These are phyloP conservation scores for Vanessa cardui DNA, from an alignment of 2,888 invertebrate genomes.

Conservation along the genomic window DNA sequence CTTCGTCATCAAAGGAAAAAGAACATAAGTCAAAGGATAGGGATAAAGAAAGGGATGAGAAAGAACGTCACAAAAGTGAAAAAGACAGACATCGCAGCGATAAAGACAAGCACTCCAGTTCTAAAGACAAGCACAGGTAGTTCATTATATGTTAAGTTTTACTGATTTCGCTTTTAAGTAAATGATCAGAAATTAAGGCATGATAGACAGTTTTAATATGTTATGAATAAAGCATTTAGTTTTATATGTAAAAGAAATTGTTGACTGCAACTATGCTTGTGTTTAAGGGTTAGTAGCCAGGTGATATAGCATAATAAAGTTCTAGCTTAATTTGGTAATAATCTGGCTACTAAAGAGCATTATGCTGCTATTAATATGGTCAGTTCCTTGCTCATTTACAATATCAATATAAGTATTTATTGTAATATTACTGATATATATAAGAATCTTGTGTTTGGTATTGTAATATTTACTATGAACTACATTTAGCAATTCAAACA, in stretches of 20 bases:
- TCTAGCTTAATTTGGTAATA: too few relatives aligned
- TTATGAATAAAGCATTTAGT: not conserved
- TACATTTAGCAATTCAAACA: not conserved
- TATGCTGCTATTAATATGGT: too few relatives aligned
- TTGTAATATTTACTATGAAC: not conserved
- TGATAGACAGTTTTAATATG: not conserved
- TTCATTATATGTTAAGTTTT: not conserved
- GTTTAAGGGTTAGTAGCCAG: too few relatives aligned
- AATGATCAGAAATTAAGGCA: not conserved
- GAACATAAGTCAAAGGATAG: slow-evolving; percentile 70
- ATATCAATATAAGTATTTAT: too few relatives aligned
- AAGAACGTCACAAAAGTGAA: slow-evolving; percentile 58
- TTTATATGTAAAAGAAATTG: too few relatives aligned
- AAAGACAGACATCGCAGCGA: slow-evolving; percentile 74
- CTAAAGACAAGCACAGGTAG: slow-evolving; percentile 84
- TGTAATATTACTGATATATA: too few relatives aligned
- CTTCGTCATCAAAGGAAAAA: slow-evolving; percentile 69
- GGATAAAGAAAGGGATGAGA: slow-evolving; percentile 51
- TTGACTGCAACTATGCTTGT: too few relatives aligned
- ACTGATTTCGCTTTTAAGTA: slow-evolving; percentile 3
- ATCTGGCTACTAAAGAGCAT: too few relatives aligned
- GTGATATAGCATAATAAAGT: too few relatives aligned
- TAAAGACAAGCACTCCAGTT: slow-evolving; percentile 73
- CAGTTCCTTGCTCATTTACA: too few relatives aligned
- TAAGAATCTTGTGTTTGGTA: not conserved